These are phyloP conservation scores for Crotalus viridis DNA, from an alignment of 2,113 vertebrate species.

Conservation along the genomic window DNA sequence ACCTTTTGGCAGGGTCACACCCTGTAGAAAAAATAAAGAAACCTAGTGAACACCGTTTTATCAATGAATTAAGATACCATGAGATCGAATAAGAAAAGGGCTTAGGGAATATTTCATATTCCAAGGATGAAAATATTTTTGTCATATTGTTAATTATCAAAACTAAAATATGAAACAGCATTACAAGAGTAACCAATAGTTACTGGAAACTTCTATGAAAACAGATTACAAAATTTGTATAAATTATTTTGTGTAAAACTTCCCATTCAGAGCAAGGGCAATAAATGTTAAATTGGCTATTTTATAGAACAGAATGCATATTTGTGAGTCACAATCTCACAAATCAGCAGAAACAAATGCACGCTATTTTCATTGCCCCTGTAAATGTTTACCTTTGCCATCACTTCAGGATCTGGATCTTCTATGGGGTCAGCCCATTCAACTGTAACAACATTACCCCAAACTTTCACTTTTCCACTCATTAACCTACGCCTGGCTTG, in stretches of 20 bases:
- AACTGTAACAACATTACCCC: slow-evolving; percentile 96
- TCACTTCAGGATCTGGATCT: slow-evolving; percentile 97
- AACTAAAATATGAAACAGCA: not conserved
- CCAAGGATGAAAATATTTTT: not conserved
- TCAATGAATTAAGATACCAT: not conserved
- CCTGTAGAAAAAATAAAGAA: not conserved
- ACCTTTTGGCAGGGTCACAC: not conserved
- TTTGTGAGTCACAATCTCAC: not conserved
- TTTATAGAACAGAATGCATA: not conserved
- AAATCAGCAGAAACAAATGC: not conserved
- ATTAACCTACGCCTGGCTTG: slow-evolving; percentile 95
- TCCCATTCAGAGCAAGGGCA: not conserved
- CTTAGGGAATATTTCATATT: not conserved
- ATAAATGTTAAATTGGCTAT: not conserved
- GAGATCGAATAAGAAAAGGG: not conserved
- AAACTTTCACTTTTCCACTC: slow-evolving; percentile 99
- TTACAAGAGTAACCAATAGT: not conserved
- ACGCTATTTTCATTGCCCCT: not conserved
- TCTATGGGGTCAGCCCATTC: slow-evolving; percentile 99
- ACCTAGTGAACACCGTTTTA: not conserved
- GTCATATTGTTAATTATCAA: not conserved
- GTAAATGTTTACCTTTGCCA: slow-evolving; percentile 87
- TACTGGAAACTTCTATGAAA: not conserved
- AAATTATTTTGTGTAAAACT: not conserved
- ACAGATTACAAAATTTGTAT: not conserved